Evolutionary conservation across 2,888 invertebrate species (phyloP), one percentile per base, ranked within the genome.

Genomic region (Hirtodrosophila histrioides): DNA sequence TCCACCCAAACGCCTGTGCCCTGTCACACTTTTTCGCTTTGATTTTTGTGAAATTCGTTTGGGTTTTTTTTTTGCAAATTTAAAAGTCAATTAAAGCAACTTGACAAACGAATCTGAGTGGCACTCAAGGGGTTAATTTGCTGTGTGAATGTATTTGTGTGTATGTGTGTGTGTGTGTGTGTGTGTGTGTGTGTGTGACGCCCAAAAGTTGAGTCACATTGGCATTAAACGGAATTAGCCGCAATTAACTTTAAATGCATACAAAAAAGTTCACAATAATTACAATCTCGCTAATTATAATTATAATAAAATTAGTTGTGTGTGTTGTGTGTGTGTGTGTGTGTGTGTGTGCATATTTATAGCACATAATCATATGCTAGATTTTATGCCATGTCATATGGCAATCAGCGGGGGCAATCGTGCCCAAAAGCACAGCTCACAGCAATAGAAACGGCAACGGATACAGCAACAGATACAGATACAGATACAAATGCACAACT

Each of bases 1-100:
- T 9, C 37, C 36, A 10, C 46, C 10, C 12, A 40, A 27, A 1
- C 27, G 5, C 27, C 33, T 11, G 29, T 17, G 12, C 29, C 51
- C 74, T 74, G 84, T 80, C 81, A 69, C 70, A 78, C 69, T 65
- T 78, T 81, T 63, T 69, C 68, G 85, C 84, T 78, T 79, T 79
- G 80, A 78, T 79, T 76, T 78, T 69, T 78, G 56, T 69, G 61
- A 77, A 73, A 63, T 70, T 63, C 55, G 55, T 63, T 67, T 55
- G 39, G 36, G 10, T 37, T 50, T 58, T 50, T 31, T 27, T 4
- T 66, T 51, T 48, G 83, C 80, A 63, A 82, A 78, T 84, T 88
- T 85, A 87, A 85, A 85, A 85, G 85, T 85, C 85, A 85, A 85
- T 85, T 85, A 85, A 85, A 88, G 78, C 85, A 82, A 85, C 84